Percentiles rank a stretch among this genome's conserved stretches.
phyloP scores from a whole-genome alignment of 2,797 vertebrate species.

The Schizothorax lantsangensis region DNA sequence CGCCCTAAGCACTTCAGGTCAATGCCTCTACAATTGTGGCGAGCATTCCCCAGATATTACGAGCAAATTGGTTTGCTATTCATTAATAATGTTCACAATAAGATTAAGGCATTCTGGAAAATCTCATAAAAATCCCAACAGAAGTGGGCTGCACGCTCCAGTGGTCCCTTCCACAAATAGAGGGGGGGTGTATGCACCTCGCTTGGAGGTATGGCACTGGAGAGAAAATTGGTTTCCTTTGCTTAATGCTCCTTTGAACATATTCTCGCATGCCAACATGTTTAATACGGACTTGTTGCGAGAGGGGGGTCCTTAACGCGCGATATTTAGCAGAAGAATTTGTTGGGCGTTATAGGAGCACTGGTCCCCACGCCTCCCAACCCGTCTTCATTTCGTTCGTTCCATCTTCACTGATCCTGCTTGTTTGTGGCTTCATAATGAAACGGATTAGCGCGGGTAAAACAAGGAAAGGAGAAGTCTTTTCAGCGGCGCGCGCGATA shows the following conservation, averaged over 20 bases:
- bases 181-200: constrained; percentile 70
- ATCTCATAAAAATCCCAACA: constrained; percentile 81
- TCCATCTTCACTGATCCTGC: constrained; percentile 70
- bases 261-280: constrained; percentile 78
- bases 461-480: constrained; percentile 77
- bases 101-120: constrained; percentile 86
- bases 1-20: constrained; percentile 69
- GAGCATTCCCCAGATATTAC: constrained; percentile 83
- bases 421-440: constrained; percentile 82
- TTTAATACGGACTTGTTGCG: constrained; percentile 77
- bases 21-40: constrained; percentile 73
- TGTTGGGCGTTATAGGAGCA: constrained; percentile 76
- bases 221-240: constrained; percentile 81
- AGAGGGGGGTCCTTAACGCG: constrained; percentile 75
- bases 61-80: constrained; percentile 89
- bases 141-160: constrained; percentile 75
- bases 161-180: constrained; percentile 73
- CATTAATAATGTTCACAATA: constrained; percentile 90
- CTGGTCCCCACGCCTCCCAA: constrained; percentile 50
- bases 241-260: constrained; percentile 80
- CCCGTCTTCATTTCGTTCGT: constrained; percentile 57
- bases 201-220: constrained; percentile 71
- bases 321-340: constrained; percentile 79
- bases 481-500: constrained; percentile 77
- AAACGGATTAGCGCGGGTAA: constrained; percentile 85